Base-by-base conservation (phyloP, 1,140 invertebrate species). In the Neuroterus valhalla region DNA sequence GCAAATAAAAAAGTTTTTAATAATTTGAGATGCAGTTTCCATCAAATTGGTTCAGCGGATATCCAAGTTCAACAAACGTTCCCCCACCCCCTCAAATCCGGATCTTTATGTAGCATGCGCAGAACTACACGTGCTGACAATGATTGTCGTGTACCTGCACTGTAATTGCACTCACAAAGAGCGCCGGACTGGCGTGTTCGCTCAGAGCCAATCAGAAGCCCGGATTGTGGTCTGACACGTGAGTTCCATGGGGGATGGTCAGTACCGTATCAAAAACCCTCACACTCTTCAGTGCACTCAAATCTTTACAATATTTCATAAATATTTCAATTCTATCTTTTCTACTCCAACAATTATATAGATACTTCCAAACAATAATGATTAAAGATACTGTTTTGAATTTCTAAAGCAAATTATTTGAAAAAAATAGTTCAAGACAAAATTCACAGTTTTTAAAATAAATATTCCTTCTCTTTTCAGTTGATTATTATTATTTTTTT, bases 101-200 rank as follows among this genome's bases (percentile, higher is more conserved):
- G 23, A 55, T 26, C 52, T 55, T 26, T 14, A 23, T 55, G 52
- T 23, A 26, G 26, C 52, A 55, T 55, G 52, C 52, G 52, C 52
- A 55, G 11, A 14, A 55, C 21, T 14, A 4, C 52, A 55, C 52
- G 52, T 55, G 52, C 10, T 19, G 48, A 5, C 21, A 55, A 55
- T 55, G 21, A 55, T 55, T 62, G 55, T 80, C 71, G 71, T 76
- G 69, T 72, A 80, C 78, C 76, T 80, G 76, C 73, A 73, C n/a
- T n/a, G 62, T 75, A 79, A 77, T 77, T 77, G 66, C 71, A 46
- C 75, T 71, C 68, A 42, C 71, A 48, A 74, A 75, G 71, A 80
- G 44, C 73, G 73, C 66, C 73, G 69, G 69, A 66, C 73, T 80
- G 68, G 78, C 78, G 78, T 80, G 78, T 80, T 80, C 68, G 48